phyloP scores from a whole-genome alignment of 2,888 invertebrate genomes.

The Machimus rusticus region DNA sequence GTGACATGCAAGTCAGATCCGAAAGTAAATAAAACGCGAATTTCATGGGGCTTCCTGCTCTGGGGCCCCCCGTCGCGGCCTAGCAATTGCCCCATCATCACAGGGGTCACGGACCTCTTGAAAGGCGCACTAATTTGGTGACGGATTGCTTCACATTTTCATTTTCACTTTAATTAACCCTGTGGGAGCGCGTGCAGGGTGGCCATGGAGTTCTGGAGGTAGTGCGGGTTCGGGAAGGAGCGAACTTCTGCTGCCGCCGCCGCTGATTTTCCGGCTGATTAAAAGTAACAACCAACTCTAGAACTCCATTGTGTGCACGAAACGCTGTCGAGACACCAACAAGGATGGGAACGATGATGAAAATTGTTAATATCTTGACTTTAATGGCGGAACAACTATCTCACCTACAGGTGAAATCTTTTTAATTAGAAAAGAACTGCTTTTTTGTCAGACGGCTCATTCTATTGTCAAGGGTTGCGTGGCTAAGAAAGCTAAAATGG shows the following conservation, averaged over 20 bases:
- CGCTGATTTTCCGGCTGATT: slow-evolving; percentile 11
- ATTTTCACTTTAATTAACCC: slow-evolving; percentile 27
- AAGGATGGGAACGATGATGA: not conserved
- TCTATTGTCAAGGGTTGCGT: not conserved
- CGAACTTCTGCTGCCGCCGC: not conserved
- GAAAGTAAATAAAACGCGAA: slow-evolving; percentile 29
- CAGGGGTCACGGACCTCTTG: slow-evolving; percentile 9
- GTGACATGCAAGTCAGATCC: slow-evolving; percentile 18
- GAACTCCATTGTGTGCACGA: slow-evolving; percentile 7
- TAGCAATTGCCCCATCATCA: not conserved
- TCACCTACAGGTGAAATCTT: not conserved
- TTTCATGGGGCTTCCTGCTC: not conserved
- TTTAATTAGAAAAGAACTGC: not conserved
- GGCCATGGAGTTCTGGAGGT: not conserved
- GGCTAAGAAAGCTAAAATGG: not conserved
- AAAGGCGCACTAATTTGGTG: slow-evolving; percentile 12
- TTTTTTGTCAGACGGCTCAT: not conserved
- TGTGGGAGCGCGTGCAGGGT: not conserved
- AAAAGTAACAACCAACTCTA: slow-evolving; percentile 5
- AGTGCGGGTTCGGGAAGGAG: not conserved
- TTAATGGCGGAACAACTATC: not conserved
- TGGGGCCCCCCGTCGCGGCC: not conserved
- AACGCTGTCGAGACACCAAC: not conserved
- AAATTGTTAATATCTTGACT: not conserved
- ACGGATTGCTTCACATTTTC: slow-evolving; percentile 25